Conservation (phyloP, 1,140 invertebrate species). For the Drosophila sproati region DNA sequence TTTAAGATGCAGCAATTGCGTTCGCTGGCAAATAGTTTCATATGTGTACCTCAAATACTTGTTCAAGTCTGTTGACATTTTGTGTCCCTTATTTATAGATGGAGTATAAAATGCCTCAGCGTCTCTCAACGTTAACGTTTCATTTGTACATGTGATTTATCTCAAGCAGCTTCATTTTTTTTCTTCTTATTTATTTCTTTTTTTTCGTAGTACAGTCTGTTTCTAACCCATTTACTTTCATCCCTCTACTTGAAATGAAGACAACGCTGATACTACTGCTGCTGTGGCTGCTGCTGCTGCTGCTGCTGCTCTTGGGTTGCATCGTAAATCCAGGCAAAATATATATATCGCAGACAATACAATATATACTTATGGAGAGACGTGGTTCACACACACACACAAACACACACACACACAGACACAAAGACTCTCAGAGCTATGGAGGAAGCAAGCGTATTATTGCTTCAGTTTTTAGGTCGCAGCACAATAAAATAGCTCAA, state of each 20-base stretch:
- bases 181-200: not conserved
- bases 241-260: conserved; percentile 69
- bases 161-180: conserved; percentile 24
- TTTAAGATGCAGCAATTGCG: not conserved
- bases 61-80: conserved; percentile 18
- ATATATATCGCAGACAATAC: conserved; percentile 51
- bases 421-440: conserved; percentile 6
- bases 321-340: conserved; percentile 70
- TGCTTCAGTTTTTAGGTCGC: conserved; percentile 72
- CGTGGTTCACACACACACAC: conserved; percentile 15
- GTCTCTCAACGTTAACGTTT: conserved; percentile 34
- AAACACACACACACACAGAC: conserved; percentile 6
- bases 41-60: conserved; percentile 9
- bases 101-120: conserved; percentile 12
- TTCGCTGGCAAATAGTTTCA: conserved; percentile 7
- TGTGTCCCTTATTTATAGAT: conserved; percentile 13
- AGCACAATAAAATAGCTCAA: conserved; percentile 73
- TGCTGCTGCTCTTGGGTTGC: conserved; percentile 42
- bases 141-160: conserved; percentile 55
- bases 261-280: conserved; percentile 48
- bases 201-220: conserved; percentile 21
- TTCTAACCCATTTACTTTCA: conserved; percentile 33
- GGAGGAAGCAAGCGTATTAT: conserved; percentile 77
- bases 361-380: conserved; percentile 45
- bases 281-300: conserved; percentile 22